Base-by-base conservation (phyloP, 2,888 invertebrate species). In the Sinotaia quadrata region DNA sequence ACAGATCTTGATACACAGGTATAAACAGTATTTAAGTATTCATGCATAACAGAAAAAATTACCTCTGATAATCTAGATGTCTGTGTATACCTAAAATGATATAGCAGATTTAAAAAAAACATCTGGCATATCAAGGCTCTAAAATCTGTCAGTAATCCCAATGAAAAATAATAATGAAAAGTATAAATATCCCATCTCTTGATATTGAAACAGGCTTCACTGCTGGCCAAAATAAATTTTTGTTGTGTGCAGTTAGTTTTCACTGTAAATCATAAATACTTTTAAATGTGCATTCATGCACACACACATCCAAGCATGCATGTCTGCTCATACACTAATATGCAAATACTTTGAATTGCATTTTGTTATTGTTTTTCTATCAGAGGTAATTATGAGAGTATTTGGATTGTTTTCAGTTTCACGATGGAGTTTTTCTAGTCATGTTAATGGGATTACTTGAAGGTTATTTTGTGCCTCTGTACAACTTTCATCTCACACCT, bases 401-500 rank as follows among this genome's bases (percentile, higher is more conserved):
- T 18, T n/a, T 47, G 58, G 24, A 12, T 21, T 63, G 47, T 58
- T 73, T 72, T 21, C 87, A 90, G 87, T 98, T 99, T 87, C 95
- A 97, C 84, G 99, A 99, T 89, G 99, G 99, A 0, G 98, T 99
- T 2, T 97, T 95, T 88, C 91, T 99, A 57, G 95, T 96, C 37
- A 91, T 99, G 61, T 89, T 99, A 73, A 95, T 99, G 93, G 99
- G 99, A 0, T 90, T 99, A 12, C 90, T 99, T 15, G 98, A 99
- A 87, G 97, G 96, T 21, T 99, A 98, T 89, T 99, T 99, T 88
- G 97, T 98, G 29, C 98, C 98, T 3, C 90, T 98, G 47, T 94
- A 96, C 86, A 94, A 94, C 84, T 98, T 98, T 88, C 93, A 96
- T 87, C 91, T 97, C 73, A 97, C 97, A 1, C 97, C 98, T 2